A percentile compares a stretch with the other conserved stretches of the same genome.
Evolutionary conservation across 1,140 invertebrate genomes (phyloP).

Genomic region (Microplitis mediator): DNA sequence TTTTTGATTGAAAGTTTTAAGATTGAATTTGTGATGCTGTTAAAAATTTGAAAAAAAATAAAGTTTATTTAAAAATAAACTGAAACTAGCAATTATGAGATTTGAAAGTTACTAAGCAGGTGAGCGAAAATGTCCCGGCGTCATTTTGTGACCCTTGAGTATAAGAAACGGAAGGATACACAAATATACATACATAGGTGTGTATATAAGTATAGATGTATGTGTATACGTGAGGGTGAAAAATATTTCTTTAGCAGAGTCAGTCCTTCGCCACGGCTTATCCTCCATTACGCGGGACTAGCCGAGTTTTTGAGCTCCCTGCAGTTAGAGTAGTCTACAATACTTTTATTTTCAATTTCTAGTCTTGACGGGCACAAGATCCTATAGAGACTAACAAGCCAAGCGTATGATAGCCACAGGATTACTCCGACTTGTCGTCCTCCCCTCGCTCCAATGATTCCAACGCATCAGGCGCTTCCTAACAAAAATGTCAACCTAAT

Average conservation of each 20-base stretch:
- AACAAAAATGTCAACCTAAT: conserved; percentile 48
- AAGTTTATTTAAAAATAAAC: too few relatives aligned
- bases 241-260: conserved; percentile 35
- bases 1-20: too few relatives aligned
- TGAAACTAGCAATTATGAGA: too few relatives aligned
- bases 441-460: conserved; percentile 15
- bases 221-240: conserved; percentile 1
- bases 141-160: too few relatives aligned
- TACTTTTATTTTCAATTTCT: conserved; percentile 43
- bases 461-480: conserved; percentile 38
- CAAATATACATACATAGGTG: too few relatives aligned
- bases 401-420: conserved; percentile 47
- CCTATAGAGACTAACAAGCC: conserved; percentile 41
- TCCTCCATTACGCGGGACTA: conserved; percentile 48
- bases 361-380: conserved; percentile 33
- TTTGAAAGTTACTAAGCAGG: too few relatives aligned
- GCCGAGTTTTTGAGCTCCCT: conserved; percentile 12
- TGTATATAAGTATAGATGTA: conserved; percentile 12
- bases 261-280: conserved; percentile 43
- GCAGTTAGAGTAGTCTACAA: conserved; percentile 19
- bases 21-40: too few relatives aligned
- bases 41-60: too few relatives aligned
- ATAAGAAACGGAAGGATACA: too few relatives aligned
- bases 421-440: conserved; percentile 47
- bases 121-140: too few relatives aligned